Base-by-base conservation (phyloP, 2,797 vertebrate genomes). In the Urocyon cinereoargenteus region DNA sequence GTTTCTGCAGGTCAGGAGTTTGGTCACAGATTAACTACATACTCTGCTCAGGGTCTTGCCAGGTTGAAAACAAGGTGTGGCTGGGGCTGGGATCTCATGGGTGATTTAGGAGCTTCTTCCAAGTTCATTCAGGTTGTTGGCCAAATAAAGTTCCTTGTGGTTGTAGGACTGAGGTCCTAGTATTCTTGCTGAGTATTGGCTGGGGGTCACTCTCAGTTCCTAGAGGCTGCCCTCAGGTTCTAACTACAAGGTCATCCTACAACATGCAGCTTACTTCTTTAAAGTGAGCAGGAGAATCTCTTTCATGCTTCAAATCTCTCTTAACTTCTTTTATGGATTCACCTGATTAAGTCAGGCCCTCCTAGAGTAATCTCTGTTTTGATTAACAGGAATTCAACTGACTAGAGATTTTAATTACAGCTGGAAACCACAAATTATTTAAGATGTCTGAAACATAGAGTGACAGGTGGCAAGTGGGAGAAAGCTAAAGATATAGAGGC, bases 351-450 rank as follows among this genome's bases (percentile, higher is more conserved):
- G 86, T 55, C 73, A 86, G 66, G 40, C n/a, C 22, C 53, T 85
- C 59, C 86, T 79, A 84, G 53, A 14, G 78, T 61, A 82, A 57
- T 73, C 68, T 89, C 15, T 78, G 66, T 85, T 90, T 83, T 55
- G 68, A 81, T 57, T 31, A 93, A 70, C 31, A 84, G n/a, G 45
- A 45, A 93, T 68, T 89, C 68, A 84, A 49, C 55, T 91, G 68
- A 83, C 55, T 40, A 34, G 55, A 34, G 34, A 77, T 3, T 22
- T 96, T 88, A 66, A 85, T 86, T 92, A 86, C 34, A 97, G 53
- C 61, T 53, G 73, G 61, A 96, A 97, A 49, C 36, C 61, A 28
- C n/a, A 82, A 78, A 85, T 91, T 81, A 90, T 55, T 90, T 90
- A 26, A 90, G 87, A 82, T 45, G 16, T 45, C 66, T 62, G 51